Base-by-base conservation (phyloP, 2,888 invertebrate genomes). In the Leucophenga montana region DNA sequence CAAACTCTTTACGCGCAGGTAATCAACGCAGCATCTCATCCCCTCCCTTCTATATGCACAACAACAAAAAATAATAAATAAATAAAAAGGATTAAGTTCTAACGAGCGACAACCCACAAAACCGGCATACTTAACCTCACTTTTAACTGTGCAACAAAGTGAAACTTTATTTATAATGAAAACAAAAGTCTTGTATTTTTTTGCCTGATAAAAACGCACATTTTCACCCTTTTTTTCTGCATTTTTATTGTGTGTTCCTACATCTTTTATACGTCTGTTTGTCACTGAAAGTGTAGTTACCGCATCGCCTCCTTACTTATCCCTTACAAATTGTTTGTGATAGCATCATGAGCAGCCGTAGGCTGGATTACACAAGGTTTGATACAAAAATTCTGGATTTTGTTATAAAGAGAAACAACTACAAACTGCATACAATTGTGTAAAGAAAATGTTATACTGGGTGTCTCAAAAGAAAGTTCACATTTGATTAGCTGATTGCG, bases 131-230 rank as follows among this genome's bases (percentile, higher is more conserved):
- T 64, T 64, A 64, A 48, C 50, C 57, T 54, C 64, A 20, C n/a
- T 54, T 18, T 72, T 82, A 82, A 82, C 80, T 82, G 67, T 73
- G 71, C 71, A 74, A 76, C 75, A 80, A 78, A 81, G 70, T 75
- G 80, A 61, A 80, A 73, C 71, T 72, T 74, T 80, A 76, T 75
- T 72, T 82, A 73, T 75, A 67, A 56, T 68, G 73, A 22, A 39
- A 46, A 78, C 73, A 73, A 72, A 73, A 64, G 68, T 71, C 9
- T 56, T 56, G 16, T 20, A 18, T 27, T 18, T 57, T 27, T 62
- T 72, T 77, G 77, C 80, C 11, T 62, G 14, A 62, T 70, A 70
- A 76, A 78, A 73, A 57, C 48, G 50, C 74, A 69, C 50, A 71
- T 71, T 77, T 75, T 83, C 62, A 77, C 77, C 82, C 83, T 73